These are phyloP conservation scores for Brachyhypopomus occidentalis DNA, from an alignment of 2,113 vertebrate species.

Conservation along the genomic window DNA sequence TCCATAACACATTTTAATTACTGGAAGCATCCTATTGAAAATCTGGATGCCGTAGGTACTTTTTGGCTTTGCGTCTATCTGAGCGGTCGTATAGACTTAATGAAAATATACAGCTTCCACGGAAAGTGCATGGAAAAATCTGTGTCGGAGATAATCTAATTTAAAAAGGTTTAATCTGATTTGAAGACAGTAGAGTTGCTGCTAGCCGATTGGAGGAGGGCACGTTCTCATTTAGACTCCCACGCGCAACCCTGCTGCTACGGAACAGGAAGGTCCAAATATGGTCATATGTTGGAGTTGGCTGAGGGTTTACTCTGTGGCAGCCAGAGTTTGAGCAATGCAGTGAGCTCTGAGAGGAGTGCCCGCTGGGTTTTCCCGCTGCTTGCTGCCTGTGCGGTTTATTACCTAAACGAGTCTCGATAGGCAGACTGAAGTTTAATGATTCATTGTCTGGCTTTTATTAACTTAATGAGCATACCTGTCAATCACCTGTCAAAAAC, in stretches of 20 bases:
- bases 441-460: conserved; percentile 28
- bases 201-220: conserved; percentile 22
- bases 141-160: conserved; percentile 33
- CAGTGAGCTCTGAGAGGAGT: conserved; percentile 43
- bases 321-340: conserved; percentile 42
- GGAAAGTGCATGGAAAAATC: not conserved
- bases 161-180: conserved; percentile 38
- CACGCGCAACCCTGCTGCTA: conserved; percentile 41
- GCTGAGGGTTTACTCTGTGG: conserved; percentile 25
- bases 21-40: not conserved
- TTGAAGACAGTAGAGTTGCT: conserved; percentile 4
- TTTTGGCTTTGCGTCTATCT: not conserved
- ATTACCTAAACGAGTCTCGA: not conserved
- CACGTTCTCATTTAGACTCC: conserved; percentile 36
- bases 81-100: not conserved
- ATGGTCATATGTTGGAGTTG: conserved; percentile 37
- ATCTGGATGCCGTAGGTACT: not conserved
- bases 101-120: not conserved
- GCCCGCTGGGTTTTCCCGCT: conserved; percentile 26
- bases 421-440: conserved; percentile 12
- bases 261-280: conserved; percentile 64
- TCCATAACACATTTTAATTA: not conserved
- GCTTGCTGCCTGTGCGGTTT: not conserved
- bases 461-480: not conserved
- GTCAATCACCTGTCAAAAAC: not conserved